Base-by-base conservation (phyloP, 2,888 invertebrate species). In the Drosophila greeni region DNA sequence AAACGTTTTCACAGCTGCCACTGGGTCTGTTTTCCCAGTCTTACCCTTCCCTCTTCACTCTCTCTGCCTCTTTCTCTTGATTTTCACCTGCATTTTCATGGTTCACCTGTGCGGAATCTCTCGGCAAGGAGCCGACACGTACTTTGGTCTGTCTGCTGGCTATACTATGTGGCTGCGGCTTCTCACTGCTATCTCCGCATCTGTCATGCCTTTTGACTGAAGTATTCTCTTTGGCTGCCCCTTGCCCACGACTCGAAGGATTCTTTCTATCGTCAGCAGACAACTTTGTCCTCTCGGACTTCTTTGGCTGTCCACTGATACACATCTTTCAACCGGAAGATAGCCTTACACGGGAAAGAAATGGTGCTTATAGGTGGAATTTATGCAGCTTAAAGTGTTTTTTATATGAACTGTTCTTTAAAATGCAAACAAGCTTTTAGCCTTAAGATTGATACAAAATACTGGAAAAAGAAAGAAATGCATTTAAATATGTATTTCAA, bases 131-230 rank as follows among this genome's bases (percentile, higher is more conserved):
- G 57, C 49, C 54, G 29, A 56, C 82, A 82, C 75, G 82, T 79
- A 61, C 18, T 23, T 8, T 23, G 23, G 23, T 7, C 2, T 57
- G 23, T 7, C 2, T 57, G 18, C 20, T n/a, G 16, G 3, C 20
- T 20, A 20, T 20, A 20, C 20, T 20, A 20, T 40, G 39, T 61
- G 36, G 29, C 51, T 51, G 51, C 58, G 58, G 48, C 43, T 53
- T 40, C 20, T 56, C 26, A 7, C 36, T 29, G 59, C 64, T 59
- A 62, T 77, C 56, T 57, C 49, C 59, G 58, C 75, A 81, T 61
- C 83, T 67, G 75, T 72, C 77, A 76, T 77, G 77, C 65, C 69
- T 48, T 72, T 77, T 83, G 57, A 42, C 36, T 53, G 42, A 39
- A 57, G 49, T 31, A 54, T 34, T 29, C 37, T 18, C 45, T 14